A percentile compares a stretch with the other conserved stretches of the same genome.
phyloP scores from a whole-genome alignment of 2,888 invertebrate species.

The Eulithis prunata region DNA sequence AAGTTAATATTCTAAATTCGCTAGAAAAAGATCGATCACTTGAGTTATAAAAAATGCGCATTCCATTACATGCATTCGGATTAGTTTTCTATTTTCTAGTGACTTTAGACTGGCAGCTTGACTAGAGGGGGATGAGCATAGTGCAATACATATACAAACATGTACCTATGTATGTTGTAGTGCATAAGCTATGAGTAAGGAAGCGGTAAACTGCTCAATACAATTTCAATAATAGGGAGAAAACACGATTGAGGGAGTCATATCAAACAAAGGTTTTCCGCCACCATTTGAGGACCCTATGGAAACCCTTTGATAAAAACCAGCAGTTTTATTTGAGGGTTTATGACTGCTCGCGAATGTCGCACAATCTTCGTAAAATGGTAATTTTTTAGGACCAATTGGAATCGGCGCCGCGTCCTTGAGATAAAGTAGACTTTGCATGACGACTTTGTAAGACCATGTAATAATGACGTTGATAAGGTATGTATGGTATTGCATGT shows the following conservation, averaged over 20 bases:
- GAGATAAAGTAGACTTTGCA: constrained; percentile 20
- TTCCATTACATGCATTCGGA: no score
- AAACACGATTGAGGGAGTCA: background rate
- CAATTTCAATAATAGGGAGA: constrained; percentile 2
- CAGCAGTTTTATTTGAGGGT: constrained; percentile 30
- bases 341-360: constrained; percentile 24
- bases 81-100: no score
- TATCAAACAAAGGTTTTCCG: constrained; percentile 17
- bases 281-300: constrained; percentile 1
- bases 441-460: background rate
- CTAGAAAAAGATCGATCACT: no score
- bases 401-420: background rate
- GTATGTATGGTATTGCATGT: no score
- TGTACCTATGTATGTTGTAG: no score
- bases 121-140: no score
- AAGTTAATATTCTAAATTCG: no score
- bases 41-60: no score
- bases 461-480: no score
- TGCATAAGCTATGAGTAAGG: no score
- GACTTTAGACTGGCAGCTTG: no score
- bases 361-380: constrained; percentile 27
- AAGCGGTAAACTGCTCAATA: background rate
- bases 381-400: constrained; percentile 19
- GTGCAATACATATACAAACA: no score
- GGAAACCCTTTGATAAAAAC: constrained; percentile 17